Percentiles rank a stretch among this genome's conserved stretches.
phyloP scores from a whole-genome alignment of 1,140 invertebrate species.

The Steinernema khuongi region DNA sequence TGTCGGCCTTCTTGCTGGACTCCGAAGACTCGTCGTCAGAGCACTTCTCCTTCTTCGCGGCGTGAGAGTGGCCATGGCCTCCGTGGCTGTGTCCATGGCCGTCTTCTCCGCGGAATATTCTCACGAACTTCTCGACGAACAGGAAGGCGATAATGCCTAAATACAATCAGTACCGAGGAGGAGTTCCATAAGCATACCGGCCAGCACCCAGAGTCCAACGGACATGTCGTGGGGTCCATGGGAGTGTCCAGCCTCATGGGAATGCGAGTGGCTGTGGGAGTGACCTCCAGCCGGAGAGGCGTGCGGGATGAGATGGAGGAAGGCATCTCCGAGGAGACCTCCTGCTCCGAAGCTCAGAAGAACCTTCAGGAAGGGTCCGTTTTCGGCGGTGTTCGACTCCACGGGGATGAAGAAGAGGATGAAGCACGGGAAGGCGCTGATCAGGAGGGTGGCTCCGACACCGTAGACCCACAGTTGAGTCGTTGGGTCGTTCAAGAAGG shows the following conservation, averaged over 20 bases:
- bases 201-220: slow-evolving; percentile 37
- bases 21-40: slow-evolving; percentile 33
- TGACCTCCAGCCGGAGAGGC: slow-evolving; percentile 68
- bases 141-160: slow-evolving; percentile 82
- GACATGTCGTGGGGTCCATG: slow-evolving; percentile 57
- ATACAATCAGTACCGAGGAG: background rate
- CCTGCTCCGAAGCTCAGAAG: slow-evolving; percentile 87
- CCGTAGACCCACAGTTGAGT: slow-evolving; percentile 58
- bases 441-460: slow-evolving; percentile 75
- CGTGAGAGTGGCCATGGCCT: slow-evolving; percentile 55
- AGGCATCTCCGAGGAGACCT: slow-evolving; percentile 86
- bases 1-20: no score
- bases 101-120: slow-evolving; percentile 73
- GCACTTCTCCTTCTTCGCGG: slow-evolving; percentile 39
- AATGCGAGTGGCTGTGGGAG: slow-evolving; percentile 64
- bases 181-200: slow-evolving; percentile 29
- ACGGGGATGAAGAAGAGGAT: slow-evolving; percentile 87
- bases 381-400: slow-evolving; percentile 69
- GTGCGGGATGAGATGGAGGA: slow-evolving; percentile 90
- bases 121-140: slow-evolving; percentile 83
- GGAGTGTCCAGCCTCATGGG: slow-evolving; percentile 62
- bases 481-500: slow-evolving; percentile 35
- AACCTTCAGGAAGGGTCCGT: slow-evolving; percentile 68
- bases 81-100: slow-evolving; percentile 67
- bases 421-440: slow-evolving; percentile 86